phyloP scores from a whole-genome alignment of 2,113 vertebrate genomes.

The Fulmarus glacialis region DNA sequence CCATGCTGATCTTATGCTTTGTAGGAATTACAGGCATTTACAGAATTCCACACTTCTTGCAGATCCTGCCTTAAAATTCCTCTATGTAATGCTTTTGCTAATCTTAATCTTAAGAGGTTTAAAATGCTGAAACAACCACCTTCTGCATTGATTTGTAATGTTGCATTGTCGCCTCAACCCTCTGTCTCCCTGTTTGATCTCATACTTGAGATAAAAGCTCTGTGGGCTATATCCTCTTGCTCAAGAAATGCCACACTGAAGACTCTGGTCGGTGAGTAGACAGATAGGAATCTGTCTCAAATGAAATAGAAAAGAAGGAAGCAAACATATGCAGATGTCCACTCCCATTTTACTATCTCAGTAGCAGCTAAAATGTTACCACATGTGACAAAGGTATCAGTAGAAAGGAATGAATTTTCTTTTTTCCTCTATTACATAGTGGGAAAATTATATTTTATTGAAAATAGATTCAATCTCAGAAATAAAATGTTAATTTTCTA shows the following conservation, averaged over 20 bases:
- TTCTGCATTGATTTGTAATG: background rate
- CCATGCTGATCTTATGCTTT: background rate
- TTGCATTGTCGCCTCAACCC: background rate
- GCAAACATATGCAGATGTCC: background rate
- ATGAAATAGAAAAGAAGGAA: background rate
- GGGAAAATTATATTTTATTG: background rate
- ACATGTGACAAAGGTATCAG: background rate
- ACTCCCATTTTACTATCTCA: background rate
- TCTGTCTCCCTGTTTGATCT: background rate
- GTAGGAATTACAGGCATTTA: background rate
- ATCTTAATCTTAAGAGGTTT: background rate
- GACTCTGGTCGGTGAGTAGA: background rate
- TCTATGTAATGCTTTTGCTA: background rate
- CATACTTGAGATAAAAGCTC: background rate
- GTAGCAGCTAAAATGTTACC: background rate
- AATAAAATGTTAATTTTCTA: background rate
- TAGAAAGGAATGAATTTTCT: background rate
- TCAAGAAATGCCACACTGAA: background rate
- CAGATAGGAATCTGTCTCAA: background rate
- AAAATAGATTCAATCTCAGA: background rate
- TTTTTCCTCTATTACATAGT: background rate
- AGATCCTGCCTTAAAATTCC: background rate
- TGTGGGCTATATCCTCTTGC: background rate
- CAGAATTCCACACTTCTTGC: background rate
- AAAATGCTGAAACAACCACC: background rate